A percentile compares a stretch with the other conserved stretches of the same genome.
These are phyloP conservation scores for Agriopis marginaria DNA, from an alignment of 2,888 invertebrate species.

Conservation along the genomic window DNA sequence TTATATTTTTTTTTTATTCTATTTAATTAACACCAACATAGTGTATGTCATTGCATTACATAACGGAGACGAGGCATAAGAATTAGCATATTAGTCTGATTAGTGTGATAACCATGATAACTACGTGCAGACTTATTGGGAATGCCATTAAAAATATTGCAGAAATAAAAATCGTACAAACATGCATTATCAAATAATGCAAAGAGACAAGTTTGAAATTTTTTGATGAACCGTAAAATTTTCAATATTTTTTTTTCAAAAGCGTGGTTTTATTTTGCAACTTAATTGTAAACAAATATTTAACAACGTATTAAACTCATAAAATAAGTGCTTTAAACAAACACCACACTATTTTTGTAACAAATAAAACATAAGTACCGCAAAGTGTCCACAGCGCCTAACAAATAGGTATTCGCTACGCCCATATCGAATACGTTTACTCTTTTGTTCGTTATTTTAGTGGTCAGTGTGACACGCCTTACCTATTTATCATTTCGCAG, in stretches of 20 bases:
- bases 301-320: background rate
- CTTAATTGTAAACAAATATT: background rate
- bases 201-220: no score
- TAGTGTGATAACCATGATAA: no score
- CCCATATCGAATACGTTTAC: conserved; percentile 8
- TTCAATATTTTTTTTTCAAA: no score
- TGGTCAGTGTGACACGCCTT: conserved; percentile 50
- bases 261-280: background rate
- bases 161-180: background rate
- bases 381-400: background rate
- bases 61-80: no score
- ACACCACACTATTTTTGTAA: background rate
- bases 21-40: no score
- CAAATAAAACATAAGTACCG: background rate
- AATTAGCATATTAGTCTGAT: no score
- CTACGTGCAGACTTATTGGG: no score
- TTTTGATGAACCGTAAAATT: no score
- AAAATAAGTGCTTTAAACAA: background rate
- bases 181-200: background rate
- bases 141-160: background rate
- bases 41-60: no score
- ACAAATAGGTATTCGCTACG: conserved; percentile 12
- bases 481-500: conserved; percentile 57
- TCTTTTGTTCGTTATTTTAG: conserved; percentile 26
- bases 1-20: no score